Base-by-base conservation (phyloP, 2,888 invertebrate species). In the Pachymerium ferrugineum region DNA sequence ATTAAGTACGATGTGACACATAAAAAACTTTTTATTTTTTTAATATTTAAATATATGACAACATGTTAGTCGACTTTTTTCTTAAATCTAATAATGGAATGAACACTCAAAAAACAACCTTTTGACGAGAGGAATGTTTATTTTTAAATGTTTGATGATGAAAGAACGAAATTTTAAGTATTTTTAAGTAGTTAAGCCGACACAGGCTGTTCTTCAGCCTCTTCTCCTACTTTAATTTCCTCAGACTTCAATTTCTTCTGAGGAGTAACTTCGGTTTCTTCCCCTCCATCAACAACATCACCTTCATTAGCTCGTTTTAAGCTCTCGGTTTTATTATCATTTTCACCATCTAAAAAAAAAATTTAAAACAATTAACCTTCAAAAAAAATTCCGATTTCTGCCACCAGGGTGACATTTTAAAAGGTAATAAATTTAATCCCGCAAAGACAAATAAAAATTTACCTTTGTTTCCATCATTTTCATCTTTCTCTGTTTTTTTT, bases 61-160 rank as follows among this genome's bases (percentile, higher is more conserved):
- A 47, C 22, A 47, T 47, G 47, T 47, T 47, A 47, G 47, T 47
- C 47, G 47, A 47, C n/a, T n/a, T n/a, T n/a, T n/a, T n/a, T n/a
- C n/a, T 47, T 47, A 0, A 5, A 47, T 47, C 47, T 47, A 47
- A n/a, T n/a, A n/a, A 47, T 47, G 47, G 47, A 47, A 47, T 47
- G 47, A 47, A 47, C 47, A 47, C 10, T 47, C 8, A 47, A 47
- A 47, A 4, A n/a, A n/a, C n/a, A n/a, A 47, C 38, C 16, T 47
- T 47, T 47, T 47, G 16, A 47, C 47, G 47, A 47, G n/a, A n/a
- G 16, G 1, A 47, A 47, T 47, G 19, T 47, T 16, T 16, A 22
- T 47, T n/a, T 47, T 47, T 47, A 47, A 47, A 47, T 47, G n/a
- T n/a, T n/a, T n/a, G 47, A 47, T 47, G 47, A 47, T 47, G 47